Evolutionary conservation across 2,888 invertebrate species (phyloP).

Genomic region (Mamestra brassicae): DNA sequence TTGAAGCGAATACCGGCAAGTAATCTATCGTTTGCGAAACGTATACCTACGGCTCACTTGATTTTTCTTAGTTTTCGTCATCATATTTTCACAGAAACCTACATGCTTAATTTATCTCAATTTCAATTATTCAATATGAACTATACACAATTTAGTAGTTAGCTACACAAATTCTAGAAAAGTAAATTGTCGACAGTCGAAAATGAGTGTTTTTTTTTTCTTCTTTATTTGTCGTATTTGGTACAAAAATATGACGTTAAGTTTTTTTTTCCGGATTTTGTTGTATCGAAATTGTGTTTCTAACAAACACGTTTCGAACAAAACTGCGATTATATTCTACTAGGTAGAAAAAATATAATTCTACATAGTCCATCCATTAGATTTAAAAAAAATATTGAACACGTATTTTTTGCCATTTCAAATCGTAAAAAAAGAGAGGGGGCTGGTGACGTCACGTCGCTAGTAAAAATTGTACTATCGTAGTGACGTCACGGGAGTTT

Average conservation of each 20-base stretch:
- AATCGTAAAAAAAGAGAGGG: too few species aligned
- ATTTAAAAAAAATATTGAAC: too few species aligned
- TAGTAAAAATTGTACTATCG: too few species aligned
- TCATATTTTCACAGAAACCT: constrained; percentile 5
- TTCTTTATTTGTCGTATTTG: background rate
- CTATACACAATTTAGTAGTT: constrained; percentile 22
- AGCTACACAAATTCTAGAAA: constrained; percentile 34
- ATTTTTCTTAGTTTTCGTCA: background rate
- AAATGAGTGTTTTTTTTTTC: background rate
- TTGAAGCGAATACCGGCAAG: background rate
- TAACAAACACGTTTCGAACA: too few species aligned
- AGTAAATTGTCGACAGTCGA: background rate
- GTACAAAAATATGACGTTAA: background rate
- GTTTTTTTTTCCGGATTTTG: background rate
- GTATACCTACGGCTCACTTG: background rate
- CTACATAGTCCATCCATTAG: too few species aligned
- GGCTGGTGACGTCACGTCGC: too few species aligned
- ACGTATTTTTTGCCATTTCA: too few species aligned
- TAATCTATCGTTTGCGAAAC: constrained; percentile 4
- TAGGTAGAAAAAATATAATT: too few species aligned
- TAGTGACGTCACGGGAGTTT: too few species aligned
- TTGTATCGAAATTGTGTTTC: background rate
- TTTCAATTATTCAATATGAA: constrained; percentile 2
- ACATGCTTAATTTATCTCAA: constrained; percentile 15
- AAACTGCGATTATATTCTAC: too few species aligned